Evolutionary conservation across 1,140 invertebrate species (phyloP), one percentile per base, ranked within the genome.

Genomic region (Meloidogyne hapla): DNA sequence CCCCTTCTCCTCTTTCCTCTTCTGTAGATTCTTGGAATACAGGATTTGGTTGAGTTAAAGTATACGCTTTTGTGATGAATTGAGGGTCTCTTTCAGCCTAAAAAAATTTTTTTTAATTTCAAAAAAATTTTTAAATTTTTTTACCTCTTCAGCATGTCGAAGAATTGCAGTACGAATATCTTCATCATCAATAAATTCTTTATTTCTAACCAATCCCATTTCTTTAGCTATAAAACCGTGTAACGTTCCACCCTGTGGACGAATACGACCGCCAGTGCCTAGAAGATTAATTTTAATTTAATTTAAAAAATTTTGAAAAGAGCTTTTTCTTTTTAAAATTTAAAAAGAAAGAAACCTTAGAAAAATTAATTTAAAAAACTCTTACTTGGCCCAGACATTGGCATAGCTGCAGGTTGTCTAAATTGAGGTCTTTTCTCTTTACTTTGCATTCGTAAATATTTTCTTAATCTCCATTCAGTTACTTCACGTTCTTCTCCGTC

Each of bases 151-250:
- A 0, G 96, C 96, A 89, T 93, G 96, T 79, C 94, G 93, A n/a
- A 99, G 89, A 83, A 99, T 96, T 8, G 95, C 95, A 84, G 95
- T 94, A 71, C 96, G 90, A 0, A 96, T 95, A 90, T 99, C 95
- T 83, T 96, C 93, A 88, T 97, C 95, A 84, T 96, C 94, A 80
- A 96, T 92, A 70, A 86, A 87, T 23, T 96, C 93, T 74, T 93
- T 91, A 85, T 98, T 98, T 74, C 86, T 82, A 80, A 93, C 93
- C 1, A 95, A 88, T 0, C 95, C 96, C 26, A 99, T 89, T 87
- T 97, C 95, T 74, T 95, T 91, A 65, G 97, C 97, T 26, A 99
- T 95, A 88, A 94, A 99, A 0, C 95, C 98, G 78, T 94, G 96
- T 0, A 99, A 89, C 0, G 96, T 99, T 74, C 94, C 94, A 38